phyloP scores from a whole-genome alignment of 2,888 invertebrate genomes.

The Cordilura impudica region DNA sequence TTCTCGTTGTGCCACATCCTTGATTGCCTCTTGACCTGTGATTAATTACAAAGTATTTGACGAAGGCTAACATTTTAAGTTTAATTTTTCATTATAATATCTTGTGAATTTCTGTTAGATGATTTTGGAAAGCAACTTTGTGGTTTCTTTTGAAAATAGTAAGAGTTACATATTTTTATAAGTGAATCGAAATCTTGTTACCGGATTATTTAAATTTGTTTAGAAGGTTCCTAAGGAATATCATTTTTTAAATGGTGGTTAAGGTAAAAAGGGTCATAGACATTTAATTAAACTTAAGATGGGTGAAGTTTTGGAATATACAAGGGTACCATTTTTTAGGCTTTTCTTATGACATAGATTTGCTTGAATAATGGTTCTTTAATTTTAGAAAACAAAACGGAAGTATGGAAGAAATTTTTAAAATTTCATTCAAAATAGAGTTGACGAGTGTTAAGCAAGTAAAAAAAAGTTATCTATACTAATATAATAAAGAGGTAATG shows the following conservation, averaged over 20 bases:
- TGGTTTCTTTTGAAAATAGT: not conserved
- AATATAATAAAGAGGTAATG: too few species aligned
- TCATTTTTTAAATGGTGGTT: conserved; percentile 28
- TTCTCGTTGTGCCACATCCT: conserved; percentile 20
- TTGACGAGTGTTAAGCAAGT: too few species aligned
- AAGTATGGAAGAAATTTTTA: too few species aligned
- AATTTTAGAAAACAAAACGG: too few species aligned
- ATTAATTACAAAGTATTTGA: conserved; percentile 60
- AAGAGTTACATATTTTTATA: not conserved
- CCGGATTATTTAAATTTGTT: conserved; percentile 5
- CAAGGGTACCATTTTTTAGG: too few species aligned
- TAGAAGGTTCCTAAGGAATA: not conserved
- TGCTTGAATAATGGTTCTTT: too few species aligned
- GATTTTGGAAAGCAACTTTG: not conserved
- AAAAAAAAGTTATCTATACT: too few species aligned
- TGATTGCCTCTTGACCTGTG: conserved; percentile 55
- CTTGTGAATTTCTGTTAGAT: not conserved
- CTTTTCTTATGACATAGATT: too few species aligned
- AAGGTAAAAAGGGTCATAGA: conserved; percentile 10
- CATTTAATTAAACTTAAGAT: conserved; percentile 7
- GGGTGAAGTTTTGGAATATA: conserved; percentile 7
- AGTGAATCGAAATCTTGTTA: conserved; percentile 19
- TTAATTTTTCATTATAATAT: not conserved
- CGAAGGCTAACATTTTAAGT: conserved; percentile 53
- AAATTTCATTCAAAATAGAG: too few species aligned